phyloP scores from a whole-genome alignment of 1,140 invertebrate species.

The Mercenaria mercenaria region DNA sequence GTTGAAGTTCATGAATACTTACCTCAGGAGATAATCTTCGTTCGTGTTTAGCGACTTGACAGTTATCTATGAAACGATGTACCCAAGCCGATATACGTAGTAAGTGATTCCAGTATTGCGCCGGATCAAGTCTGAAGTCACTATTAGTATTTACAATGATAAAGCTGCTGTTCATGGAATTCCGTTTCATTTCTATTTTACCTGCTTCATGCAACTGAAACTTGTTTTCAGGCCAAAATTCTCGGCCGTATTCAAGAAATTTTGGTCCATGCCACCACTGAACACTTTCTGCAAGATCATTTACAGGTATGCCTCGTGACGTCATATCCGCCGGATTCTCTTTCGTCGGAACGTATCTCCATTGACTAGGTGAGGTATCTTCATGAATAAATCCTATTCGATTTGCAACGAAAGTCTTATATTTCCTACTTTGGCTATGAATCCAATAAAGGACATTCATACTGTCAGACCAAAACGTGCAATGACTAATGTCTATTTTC shows the following conservation, averaged over 20 bases:
- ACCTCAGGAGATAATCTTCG: no score
- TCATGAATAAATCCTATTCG: constrained; percentile 21
- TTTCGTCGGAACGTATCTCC: constrained; percentile 52
- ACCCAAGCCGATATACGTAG: constrained; percentile 52
- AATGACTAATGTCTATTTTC: background rate
- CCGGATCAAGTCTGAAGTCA: background rate
- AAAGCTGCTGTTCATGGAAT: background rate
- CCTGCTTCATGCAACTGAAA: background rate
- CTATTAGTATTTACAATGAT: background rate
- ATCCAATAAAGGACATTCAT: constrained; percentile 69
- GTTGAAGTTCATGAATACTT: no score
- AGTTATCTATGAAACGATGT: constrained; percentile 46
- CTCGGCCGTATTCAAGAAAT: background rate
- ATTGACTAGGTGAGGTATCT: constrained; percentile 28
- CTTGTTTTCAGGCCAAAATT: constrained; percentile 9
- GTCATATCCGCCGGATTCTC: constrained; percentile 57
- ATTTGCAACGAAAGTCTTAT: constrained; percentile 54
- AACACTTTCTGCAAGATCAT: background rate
- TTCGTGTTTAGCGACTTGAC: background rate
- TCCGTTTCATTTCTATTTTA: constrained; percentile 3
- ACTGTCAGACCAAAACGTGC: constrained; percentile 48
- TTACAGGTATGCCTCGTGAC: background rate
- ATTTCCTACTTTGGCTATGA: background rate
- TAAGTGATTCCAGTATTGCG: constrained; percentile 44
- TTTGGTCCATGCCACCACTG: constrained; percentile 53